phyloP scores from a whole-genome alignment of 2,113 vertebrate species.

The Jacana jacana region DNA sequence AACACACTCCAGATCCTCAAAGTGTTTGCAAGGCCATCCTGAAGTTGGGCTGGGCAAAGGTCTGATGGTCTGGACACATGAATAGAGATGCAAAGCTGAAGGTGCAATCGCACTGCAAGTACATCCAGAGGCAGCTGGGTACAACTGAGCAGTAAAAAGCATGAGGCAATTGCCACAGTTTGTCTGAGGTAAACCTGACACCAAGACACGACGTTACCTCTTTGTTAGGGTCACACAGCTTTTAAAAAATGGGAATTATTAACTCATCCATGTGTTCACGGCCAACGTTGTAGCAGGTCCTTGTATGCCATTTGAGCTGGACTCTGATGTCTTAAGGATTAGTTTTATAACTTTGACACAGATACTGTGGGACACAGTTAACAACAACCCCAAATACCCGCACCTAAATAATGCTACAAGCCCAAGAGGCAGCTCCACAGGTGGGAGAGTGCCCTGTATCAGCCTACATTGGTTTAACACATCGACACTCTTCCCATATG shows the following conservation, averaged over 20 bases:
- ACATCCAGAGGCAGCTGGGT: not conserved
- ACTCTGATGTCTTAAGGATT: not conserved
- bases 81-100: not conserved
- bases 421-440: not conserved
- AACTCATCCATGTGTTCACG: not conserved
- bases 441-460: not conserved
- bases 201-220: not conserved
- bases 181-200: not conserved
- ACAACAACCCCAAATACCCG: not conserved
- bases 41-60: slow-evolving; percentile 1
- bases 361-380: not conserved
- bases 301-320: not conserved
- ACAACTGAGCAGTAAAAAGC: not conserved
- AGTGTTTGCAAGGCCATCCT: not conserved
- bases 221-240: not conserved
- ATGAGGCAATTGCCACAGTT: not conserved
- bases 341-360: not conserved
- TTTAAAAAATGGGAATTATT: not conserved
- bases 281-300: not conserved
- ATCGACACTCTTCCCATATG: not conserved
- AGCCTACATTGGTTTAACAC: not conserved
- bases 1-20: not conserved
- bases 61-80: not conserved
- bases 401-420: not conserved
- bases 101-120: not conserved